A percentile compares a stretch with the other conserved stretches of the same genome.
phyloP scores from a whole-genome alignment of 2,888 invertebrate species.

The Epiperipatus broadwayi region DNA sequence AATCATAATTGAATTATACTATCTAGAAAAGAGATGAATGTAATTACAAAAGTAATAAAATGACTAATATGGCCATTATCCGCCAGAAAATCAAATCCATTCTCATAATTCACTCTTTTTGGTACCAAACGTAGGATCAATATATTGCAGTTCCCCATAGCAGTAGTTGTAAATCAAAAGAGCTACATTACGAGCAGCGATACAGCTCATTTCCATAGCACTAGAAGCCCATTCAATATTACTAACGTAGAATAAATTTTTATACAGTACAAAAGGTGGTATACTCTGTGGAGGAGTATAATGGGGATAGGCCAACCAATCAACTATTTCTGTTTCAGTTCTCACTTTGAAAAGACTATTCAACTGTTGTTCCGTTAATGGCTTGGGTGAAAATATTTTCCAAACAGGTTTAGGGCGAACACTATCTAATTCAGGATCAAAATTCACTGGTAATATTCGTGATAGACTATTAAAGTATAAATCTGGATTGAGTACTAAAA shows the following conservation, averaged over 20 bases:
- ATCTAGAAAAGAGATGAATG: no score
- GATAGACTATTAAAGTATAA: slow-evolving; percentile 34
- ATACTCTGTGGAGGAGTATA: slow-evolving; percentile 28
- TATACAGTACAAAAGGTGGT: slow-evolving; percentile 34
- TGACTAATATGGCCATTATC: no score
- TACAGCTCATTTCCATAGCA: slow-evolving; percentile 45
- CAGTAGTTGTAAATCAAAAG: slow-evolving; percentile 33
- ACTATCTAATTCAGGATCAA: slow-evolving; percentile 14
- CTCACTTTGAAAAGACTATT: slow-evolving; percentile 32
- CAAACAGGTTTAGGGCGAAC: slow-evolving; percentile 30
- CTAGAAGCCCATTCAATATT: slow-evolving; percentile 44
- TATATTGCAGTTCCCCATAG: slow-evolving; percentile 21
- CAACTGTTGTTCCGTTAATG: slow-evolving; percentile 30
- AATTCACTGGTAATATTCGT: no score
- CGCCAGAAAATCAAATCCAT: no score
- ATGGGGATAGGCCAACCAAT: slow-evolving; percentile 40
- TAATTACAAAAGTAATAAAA: no score
- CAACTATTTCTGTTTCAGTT: slow-evolving; percentile 24
- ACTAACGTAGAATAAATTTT: slow-evolving; percentile 39
- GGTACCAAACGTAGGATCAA: no score
- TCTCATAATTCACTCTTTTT: no score
- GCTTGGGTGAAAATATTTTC: slow-evolving; percentile 38
- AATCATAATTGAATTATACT: no score
- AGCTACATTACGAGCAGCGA: slow-evolving; percentile 41
- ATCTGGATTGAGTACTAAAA: slow-evolving; percentile 32